Evolutionary conservation across 30 jellyfish, hydroid and myxozoan genomes (phyloP).

Genomic region (Nemopilema nomurai): DNA sequence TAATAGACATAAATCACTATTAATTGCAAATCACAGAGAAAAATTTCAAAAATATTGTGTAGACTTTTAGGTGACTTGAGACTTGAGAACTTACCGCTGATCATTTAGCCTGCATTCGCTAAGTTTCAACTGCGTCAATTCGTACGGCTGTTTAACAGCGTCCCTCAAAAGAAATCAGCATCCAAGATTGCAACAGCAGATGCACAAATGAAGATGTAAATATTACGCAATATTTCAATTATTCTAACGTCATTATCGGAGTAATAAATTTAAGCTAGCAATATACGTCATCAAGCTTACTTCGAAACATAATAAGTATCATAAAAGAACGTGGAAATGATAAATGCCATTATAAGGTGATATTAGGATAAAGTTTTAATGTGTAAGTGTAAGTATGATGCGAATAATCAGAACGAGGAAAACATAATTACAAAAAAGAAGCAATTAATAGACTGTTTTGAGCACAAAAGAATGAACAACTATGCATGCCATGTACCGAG

Average conservation of each 20-base stretch:
- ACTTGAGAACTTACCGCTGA: constrained; percentile 52
- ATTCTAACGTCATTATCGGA: background rate
- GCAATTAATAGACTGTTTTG: too few relatives aligned
- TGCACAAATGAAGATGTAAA: background rate
- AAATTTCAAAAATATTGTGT: background rate
- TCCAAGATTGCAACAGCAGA: background rate
- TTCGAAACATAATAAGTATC: too few relatives aligned
- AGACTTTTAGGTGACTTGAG: background rate
- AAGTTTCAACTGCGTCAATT: constrained; percentile 52
- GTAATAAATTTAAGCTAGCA: background rate
- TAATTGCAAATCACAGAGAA: too few relatives aligned
- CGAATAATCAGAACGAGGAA: too few relatives aligned
- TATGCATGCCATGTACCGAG: too few relatives aligned
- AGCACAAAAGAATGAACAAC: too few relatives aligned
- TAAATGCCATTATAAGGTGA: too few relatives aligned
- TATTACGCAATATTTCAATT: background rate
- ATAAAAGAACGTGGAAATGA: too few relatives aligned
- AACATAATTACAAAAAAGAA: too few relatives aligned
- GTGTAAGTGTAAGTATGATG: too few relatives aligned
- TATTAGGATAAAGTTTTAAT: too few relatives aligned
- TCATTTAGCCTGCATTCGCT: constrained; percentile 80
- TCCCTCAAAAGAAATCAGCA: constrained; percentile 27
- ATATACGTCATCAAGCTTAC: background rate
- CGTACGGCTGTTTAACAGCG: constrained; percentile 70
- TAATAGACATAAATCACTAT: too few relatives aligned